phyloP scores from a whole-genome alignment of 1,140 invertebrate species.

The Pachypeltis micranthus region DNA sequence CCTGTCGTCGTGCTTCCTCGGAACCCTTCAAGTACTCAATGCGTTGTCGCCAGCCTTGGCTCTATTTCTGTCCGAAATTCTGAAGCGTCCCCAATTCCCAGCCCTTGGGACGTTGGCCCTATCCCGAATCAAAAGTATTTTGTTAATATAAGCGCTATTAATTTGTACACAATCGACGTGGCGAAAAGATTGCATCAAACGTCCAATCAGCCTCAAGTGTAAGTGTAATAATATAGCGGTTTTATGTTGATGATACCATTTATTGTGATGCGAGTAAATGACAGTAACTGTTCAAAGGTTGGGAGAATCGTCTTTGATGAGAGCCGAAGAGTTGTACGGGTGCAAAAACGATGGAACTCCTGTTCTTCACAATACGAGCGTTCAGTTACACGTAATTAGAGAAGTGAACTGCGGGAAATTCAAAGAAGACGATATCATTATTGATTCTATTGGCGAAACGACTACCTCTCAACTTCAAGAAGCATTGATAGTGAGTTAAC shows the following conservation, averaged over 20 bases:
- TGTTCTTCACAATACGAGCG: constrained; percentile 69
- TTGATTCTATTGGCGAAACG: constrained; percentile 33
- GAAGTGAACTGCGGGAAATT: constrained; percentile 32
- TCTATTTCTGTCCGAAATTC: constrained; percentile 55
- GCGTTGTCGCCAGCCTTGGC: constrained; percentile 86
- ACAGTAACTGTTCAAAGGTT: not conserved
- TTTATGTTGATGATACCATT: not conserved
- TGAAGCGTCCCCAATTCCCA: constrained; percentile 15
- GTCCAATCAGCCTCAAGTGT: constrained; percentile 17
- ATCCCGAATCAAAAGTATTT: constrained; percentile 36
- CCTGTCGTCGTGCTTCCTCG: constrained; percentile 80
- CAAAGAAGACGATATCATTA: constrained; percentile 31
- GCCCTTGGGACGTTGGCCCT: constrained; percentile 17
- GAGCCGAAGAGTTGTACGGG: constrained; percentile 52
- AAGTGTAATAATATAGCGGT: constrained; percentile 3
- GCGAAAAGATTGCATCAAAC: constrained; percentile 13
- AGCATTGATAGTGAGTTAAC: constrained; percentile 22
- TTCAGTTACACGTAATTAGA: constrained; percentile 49
- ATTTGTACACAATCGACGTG: constrained; percentile 54
- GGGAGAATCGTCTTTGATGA: constrained; percentile 29
- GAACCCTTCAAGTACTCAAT: constrained; percentile 60
- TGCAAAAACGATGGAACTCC: constrained; percentile 52
- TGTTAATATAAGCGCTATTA: constrained; percentile 73
- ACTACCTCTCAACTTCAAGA: constrained; percentile 22
- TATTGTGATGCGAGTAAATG: no score